phyloP scores from a whole-genome alignment of 2,888 invertebrate genomes.

The Crioceris asparagi region DNA sequence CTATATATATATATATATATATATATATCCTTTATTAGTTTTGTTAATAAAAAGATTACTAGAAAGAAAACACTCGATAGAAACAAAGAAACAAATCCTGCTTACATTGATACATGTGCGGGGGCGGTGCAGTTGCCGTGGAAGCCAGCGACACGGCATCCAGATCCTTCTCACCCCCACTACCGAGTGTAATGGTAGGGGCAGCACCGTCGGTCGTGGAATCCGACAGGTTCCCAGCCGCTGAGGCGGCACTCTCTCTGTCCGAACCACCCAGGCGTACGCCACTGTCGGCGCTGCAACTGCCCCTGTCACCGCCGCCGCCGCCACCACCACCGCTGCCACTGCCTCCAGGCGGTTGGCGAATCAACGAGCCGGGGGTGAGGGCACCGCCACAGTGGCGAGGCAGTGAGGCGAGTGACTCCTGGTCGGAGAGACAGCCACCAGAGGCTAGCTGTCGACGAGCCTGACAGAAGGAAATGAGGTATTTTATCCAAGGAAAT shows the following conservation, averaged over 20 bases:
- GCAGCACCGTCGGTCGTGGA: conserved; percentile 66
- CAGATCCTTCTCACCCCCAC: conserved; percentile 55
- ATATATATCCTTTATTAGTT: no score
- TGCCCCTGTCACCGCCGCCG: conserved; percentile 60
- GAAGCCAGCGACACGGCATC: conserved; percentile 62
- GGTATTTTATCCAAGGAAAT: not conserved
- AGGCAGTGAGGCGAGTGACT: conserved; percentile 59
- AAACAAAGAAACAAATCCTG: not conserved
- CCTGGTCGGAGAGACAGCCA: conserved; percentile 76
- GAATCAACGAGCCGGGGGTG: not conserved
- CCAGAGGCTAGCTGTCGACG: conserved; percentile 63
- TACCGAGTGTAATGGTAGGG: conserved; percentile 47
- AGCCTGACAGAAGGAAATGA: conserved; percentile 39
- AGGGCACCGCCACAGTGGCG: conserved; percentile 44
- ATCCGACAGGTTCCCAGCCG: conserved; percentile 71
- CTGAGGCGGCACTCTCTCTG: conserved; percentile 67
- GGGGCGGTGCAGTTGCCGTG: conserved; percentile 43
- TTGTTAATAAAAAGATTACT: conserved; percentile 8
- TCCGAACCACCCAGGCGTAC: conserved; percentile 70
- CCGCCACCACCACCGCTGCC: conserved; percentile 76
- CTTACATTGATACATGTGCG: conserved; percentile 62
- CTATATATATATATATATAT: no score
- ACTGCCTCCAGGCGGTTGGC: conserved; percentile 28
- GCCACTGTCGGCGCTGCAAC: conserved; percentile 80
- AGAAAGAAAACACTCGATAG: conserved; percentile 6